Percentiles rank a stretch among this genome's conserved stretches.
Evolutionary conservation across 2,113 vertebrate species (phyloP).

Genomic region (Pithys albifrons): DNA sequence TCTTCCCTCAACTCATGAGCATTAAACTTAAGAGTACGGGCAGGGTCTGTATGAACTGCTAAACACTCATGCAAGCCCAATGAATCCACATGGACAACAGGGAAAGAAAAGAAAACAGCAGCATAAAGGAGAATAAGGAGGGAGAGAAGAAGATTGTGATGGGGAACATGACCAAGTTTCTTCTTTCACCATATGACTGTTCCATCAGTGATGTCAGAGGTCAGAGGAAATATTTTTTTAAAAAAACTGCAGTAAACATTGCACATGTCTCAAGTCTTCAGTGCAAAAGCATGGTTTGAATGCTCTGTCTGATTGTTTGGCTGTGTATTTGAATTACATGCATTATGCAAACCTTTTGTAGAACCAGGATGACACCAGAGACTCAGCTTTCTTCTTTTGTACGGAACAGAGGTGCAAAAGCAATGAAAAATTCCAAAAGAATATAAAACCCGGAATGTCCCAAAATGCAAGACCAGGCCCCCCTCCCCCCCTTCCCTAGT

Average conservation of each 20-base stretch:
- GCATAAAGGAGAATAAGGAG: slow-evolving; percentile 40
- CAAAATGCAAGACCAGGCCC: slow-evolving; percentile 65
- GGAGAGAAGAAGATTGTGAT: slow-evolving; percentile 48
- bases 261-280: slow-evolving; percentile 82
- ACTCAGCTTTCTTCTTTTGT: slow-evolving; percentile 72
- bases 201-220: slow-evolving; percentile 75
- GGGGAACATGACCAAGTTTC: slow-evolving; percentile 56
- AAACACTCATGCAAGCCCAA: slow-evolving; percentile 36
- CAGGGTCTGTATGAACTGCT: slow-evolving; percentile 31
- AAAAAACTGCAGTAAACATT: slow-evolving; percentile 80
- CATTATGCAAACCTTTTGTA: slow-evolving; percentile 73
- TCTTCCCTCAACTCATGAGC: slow-evolving; percentile 5
- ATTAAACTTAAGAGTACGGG: neutral
- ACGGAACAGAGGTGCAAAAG: slow-evolving; percentile 70
- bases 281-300: slow-evolving; percentile 77
- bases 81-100: neutral
- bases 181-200: slow-evolving; percentile 72
- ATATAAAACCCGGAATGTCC: slow-evolving; percentile 64
- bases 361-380: slow-evolving; percentile 71
- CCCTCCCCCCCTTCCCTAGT: slow-evolving; percentile 51
- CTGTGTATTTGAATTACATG: slow-evolving; percentile 64
- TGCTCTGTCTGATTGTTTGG: slow-evolving; percentile 71
- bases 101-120: slow-evolving; percentile 43
- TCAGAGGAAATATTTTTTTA: slow-evolving; percentile 69
- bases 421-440: slow-evolving; percentile 70